A percentile compares a stretch with the other conserved stretches of the same genome.
Conservation (phyloP, 2,888 invertebrate genomes). For the Holacanthella duospinosa region DNA sequence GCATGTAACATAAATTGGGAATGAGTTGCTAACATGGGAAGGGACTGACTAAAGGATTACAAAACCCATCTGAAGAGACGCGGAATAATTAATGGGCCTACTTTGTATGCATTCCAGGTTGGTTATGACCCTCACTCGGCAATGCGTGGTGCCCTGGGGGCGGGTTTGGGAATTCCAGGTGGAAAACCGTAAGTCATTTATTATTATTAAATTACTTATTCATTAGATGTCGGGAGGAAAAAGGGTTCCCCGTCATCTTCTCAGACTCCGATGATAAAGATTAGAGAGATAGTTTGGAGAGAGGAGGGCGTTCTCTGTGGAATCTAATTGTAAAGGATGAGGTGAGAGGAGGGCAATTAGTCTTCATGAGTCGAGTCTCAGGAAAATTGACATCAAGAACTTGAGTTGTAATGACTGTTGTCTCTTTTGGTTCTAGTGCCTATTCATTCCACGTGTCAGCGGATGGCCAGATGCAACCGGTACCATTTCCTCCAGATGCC, state of each 20-base stretch:
- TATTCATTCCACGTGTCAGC: slow-evolving; percentile 90
- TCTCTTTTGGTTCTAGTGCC: slow-evolving; percentile 54
- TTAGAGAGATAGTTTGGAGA: slow-evolving; percentile 6
- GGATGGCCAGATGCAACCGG: slow-evolving; percentile 80
- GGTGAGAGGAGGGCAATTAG: not conserved
- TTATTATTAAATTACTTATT: slow-evolving; percentile 13
- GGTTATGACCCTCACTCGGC: slow-evolving; percentile 57
- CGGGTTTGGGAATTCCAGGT: slow-evolving; percentile 42
- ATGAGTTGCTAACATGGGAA: slow-evolving; percentile 3
- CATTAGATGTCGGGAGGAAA: slow-evolving; percentile 1
- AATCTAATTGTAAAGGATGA: not conserved
- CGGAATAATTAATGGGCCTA: not conserved
- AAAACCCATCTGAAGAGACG: not conserved
- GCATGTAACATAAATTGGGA: slow-evolving; percentile 2
- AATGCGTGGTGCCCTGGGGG: slow-evolving; percentile 55
- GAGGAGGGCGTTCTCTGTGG: not conserved
- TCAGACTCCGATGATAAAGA: slow-evolving; percentile 3
- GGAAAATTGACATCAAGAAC: not conserved
- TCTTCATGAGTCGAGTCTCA: not conserved
- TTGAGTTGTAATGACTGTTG: not conserved
- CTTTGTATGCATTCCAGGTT: slow-evolving; percentile 43
- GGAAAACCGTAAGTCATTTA: slow-evolving; percentile 68
- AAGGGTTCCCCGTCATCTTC: not conserved
- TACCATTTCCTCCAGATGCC: slow-evolving; percentile 89
- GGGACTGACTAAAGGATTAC: slow-evolving; percentile 5